A percentile compares a stretch with the other conserved stretches of the same genome.
Conservation (phyloP, 2,797 vertebrate genomes). For the Monodelphis domestica region DNA sequence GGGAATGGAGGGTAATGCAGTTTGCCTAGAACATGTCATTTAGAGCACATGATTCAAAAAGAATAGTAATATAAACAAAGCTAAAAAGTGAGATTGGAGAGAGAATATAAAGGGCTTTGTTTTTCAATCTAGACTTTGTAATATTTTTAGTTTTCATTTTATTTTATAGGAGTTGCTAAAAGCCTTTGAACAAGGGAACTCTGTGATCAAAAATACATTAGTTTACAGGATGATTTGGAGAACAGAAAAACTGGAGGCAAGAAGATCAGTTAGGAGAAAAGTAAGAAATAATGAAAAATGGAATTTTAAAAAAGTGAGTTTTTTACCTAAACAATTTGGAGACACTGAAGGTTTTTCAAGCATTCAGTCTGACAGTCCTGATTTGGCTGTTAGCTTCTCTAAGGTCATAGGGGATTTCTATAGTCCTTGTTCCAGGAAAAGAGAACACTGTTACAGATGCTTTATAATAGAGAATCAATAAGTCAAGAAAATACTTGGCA, state of each 20-base stretch:
- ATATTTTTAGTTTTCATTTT: neutral
- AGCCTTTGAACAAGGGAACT: neutral
- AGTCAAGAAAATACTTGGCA: neutral
- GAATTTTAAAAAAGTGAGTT: slow-evolving; percentile 48
- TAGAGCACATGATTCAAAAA: no score
- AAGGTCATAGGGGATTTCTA: slow-evolving; percentile 70
- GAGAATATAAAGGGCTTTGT: neutral
- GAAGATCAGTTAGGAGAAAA: neutral
- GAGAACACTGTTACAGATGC: slow-evolving; percentile 31
- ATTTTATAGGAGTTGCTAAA: neutral
- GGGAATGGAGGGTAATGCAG: neutral
- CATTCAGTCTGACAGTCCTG: slow-evolving; percentile 71
- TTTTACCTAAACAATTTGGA: slow-evolving; percentile 76
- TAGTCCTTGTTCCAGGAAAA: slow-evolving; percentile 62
- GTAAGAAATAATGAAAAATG: neutral
- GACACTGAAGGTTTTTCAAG: slow-evolving; percentile 72
- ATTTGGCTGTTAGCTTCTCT: slow-evolving; percentile 68
- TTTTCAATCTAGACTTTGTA: neutral
- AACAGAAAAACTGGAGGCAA: neutral
- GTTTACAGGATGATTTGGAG: neutral
- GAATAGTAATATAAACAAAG: neutral
- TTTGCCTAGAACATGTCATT: neutral
- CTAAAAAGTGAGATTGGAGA: neutral
- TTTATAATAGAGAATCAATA: slow-evolving; percentile 7
- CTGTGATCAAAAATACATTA: neutral